These are phyloP conservation scores for Taenaris catops DNA, from an alignment of 2,888 invertebrate species.

Conservation along the genomic window DNA sequence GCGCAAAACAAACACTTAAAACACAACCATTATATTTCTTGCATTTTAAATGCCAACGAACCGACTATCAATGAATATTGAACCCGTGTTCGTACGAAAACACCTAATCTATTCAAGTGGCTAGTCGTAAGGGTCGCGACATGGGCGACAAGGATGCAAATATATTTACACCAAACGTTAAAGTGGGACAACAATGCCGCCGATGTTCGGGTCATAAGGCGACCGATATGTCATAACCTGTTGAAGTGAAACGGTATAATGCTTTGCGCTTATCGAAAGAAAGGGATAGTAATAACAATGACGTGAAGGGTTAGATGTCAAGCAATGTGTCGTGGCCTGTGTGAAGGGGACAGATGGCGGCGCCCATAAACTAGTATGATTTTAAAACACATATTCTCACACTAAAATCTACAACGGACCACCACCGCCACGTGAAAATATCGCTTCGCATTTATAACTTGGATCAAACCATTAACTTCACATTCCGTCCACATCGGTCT, in stretches of 20 bases:
- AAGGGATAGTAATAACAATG: slow-evolving; percentile 61
- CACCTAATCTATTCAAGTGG: slow-evolving; percentile 78
- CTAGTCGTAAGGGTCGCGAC: slow-evolving; percentile 72
- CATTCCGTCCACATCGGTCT: slow-evolving; percentile 24
- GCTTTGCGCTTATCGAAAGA: slow-evolving; percentile 34
- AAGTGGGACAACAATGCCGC: slow-evolving; percentile 48
- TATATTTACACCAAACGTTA: slow-evolving; percentile 41
- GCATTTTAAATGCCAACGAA: slow-evolving; percentile 69
- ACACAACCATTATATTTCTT: slow-evolving; percentile 27
- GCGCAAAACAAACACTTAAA: too few relatives aligned
- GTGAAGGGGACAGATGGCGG: slow-evolving; percentile 41
- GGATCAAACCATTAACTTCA: slow-evolving; percentile 17
- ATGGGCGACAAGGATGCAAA: slow-evolving; percentile 51
- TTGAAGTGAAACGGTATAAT: slow-evolving; percentile 55
- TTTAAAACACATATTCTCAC: neutral
- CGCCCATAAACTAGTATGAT: too few relatives aligned
- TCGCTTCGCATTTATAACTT: slow-evolving; percentile 16
- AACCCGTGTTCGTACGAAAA: slow-evolving; percentile 68
- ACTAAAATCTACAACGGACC: too few relatives aligned
- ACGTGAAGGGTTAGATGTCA: slow-evolving; percentile 76
- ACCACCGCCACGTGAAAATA: slow-evolving; percentile 8
- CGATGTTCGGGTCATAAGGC: slow-evolving; percentile 71
- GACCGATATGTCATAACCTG: slow-evolving; percentile 78
- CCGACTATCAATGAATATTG: slow-evolving; percentile 74
- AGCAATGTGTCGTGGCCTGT: slow-evolving; percentile 74